Evolutionary conservation across 2,797 vertebrate genomes (phyloP).

Genomic region (Peromyscus melanophrys): DNA sequence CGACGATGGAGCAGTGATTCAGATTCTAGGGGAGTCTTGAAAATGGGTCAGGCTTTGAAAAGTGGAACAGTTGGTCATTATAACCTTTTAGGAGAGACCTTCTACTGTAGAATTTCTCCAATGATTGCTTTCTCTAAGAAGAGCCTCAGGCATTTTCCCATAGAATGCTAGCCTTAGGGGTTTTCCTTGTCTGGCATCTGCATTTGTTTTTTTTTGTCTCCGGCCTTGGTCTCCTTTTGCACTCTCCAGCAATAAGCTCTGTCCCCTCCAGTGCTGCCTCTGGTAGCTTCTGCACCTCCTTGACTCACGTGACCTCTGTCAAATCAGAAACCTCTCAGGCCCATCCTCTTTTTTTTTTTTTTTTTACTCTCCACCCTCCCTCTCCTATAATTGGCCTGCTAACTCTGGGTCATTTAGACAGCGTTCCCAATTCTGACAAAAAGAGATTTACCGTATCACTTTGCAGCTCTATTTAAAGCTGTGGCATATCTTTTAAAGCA

Average conservation of each 20-base stretch:
- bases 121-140: constrained; percentile 9
- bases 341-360: neutral
- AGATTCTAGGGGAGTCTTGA: constrained; percentile 1
- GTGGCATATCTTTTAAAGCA: neutral
- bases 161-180: neutral
- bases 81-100: constrained; percentile 17
- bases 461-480: neutral
- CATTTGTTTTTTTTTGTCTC: constrained; percentile 29
- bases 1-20: neutral
- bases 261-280: constrained; percentile 63
- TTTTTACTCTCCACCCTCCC: neutral
- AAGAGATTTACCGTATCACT: neutral
- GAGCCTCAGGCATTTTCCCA: constrained; percentile 55
- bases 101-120: constrained; percentile 41
- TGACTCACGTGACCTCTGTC: constrained; percentile 13
- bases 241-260: neutral
- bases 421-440: neutral
- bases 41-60: constrained; percentile 62
- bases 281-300: constrained; percentile 39
- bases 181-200: constrained; percentile 53
- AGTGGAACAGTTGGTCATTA: constrained; percentile 42
- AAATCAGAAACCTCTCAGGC: neutral
- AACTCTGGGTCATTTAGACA: neutral
- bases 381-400: neutral
- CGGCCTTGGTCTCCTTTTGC: neutral